A percentile compares a stretch with the other conserved stretches of the same genome.
Evolutionary conservation across 1,140 invertebrate species (phyloP).

Genomic region (Diabrotica virgifera): DNA sequence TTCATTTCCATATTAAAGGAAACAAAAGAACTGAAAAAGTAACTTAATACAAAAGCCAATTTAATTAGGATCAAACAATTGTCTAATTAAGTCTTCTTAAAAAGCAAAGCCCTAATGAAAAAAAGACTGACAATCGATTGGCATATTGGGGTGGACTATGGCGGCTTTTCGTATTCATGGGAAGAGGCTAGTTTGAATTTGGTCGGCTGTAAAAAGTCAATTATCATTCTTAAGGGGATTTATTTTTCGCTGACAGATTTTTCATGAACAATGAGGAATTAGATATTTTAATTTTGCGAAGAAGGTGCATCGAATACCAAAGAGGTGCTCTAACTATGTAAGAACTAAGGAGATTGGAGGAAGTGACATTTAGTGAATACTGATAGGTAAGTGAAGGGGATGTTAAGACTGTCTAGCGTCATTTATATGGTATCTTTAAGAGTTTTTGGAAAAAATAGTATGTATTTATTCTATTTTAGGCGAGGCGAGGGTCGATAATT

Average conservation of each 20-base stretch:
- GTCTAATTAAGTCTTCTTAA: constrained; percentile 36
- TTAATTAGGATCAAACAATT: constrained; percentile 37
- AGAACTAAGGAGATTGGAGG: background rate
- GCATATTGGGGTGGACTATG: constrained; percentile 11
- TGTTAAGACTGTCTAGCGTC: background rate
- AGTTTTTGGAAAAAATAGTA: too few species aligned
- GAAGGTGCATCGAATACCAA: background rate
- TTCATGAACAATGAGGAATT: constrained; percentile 4
- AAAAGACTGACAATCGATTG: constrained; percentile 32
- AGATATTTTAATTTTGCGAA: constrained; percentile 7
- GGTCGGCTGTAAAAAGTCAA: constrained; percentile 26
- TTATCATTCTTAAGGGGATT: constrained; percentile 22
- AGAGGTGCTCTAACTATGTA: background rate
- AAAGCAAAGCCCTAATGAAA: background rate
- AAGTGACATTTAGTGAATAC: background rate
- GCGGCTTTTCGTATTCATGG: constrained; percentile 21
- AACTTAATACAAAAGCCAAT: constrained; percentile 34
- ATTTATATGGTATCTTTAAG: too few species aligned
- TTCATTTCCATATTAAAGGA: constrained; percentile 28
- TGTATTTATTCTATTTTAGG: too few species aligned
- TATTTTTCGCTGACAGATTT: background rate
- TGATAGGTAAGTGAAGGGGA: background rate
- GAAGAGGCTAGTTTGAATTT: constrained; percentile 14
- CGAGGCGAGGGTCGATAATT: too few species aligned
- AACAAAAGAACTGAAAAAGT: constrained; percentile 24